These are phyloP conservation scores for Ashinkailepas kermadecensis DNA, from an alignment of 2,888 invertebrate species.

Conservation along the genomic window DNA sequence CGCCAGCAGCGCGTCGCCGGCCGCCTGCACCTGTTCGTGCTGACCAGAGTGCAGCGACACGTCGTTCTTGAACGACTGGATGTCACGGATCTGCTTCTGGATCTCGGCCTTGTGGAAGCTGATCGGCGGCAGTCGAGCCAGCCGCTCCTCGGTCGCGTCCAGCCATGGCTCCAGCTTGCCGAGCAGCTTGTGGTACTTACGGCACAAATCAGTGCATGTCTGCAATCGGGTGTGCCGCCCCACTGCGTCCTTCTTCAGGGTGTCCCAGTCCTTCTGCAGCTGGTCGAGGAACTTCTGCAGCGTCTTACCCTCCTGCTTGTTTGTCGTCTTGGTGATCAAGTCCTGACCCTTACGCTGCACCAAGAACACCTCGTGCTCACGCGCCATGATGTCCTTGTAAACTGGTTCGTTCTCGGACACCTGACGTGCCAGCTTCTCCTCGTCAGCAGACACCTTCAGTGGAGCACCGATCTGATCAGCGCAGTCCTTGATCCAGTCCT, in stretches of 20 bases:
- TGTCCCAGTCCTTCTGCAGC: constrained; percentile 86
- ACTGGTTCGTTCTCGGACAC: constrained; percentile 72
- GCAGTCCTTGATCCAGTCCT: constrained; percentile 82
- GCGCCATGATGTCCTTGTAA: constrained; percentile 71
- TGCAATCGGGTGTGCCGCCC: constrained; percentile 78
- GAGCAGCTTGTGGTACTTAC: constrained; percentile 76
- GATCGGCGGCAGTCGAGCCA: constrained; percentile 68
- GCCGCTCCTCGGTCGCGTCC: constrained; percentile 72
- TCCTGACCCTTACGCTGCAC: constrained; percentile 81
- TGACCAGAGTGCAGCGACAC: constrained; percentile 93
- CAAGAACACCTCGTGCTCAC: constrained; percentile 91
- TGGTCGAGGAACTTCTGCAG: constrained; percentile 74
- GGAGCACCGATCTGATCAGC: constrained; percentile 66
- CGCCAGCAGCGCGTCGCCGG: constrained; percentile 79
- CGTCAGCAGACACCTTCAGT: constrained; percentile 77
- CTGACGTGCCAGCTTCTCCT: constrained; percentile 73
- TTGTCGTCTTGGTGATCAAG: constrained; percentile 48
- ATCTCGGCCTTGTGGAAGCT: constrained; percentile 72
- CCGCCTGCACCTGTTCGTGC: constrained; percentile 75
- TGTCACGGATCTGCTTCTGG: constrained; percentile 76
- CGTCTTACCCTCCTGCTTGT: constrained; percentile 51
- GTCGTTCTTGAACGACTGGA: constrained; percentile 83
- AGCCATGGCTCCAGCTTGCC: constrained; percentile 85
- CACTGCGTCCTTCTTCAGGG: constrained; percentile 75
- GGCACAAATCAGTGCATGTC: constrained; percentile 84